Evolutionary conservation across 2,113 vertebrate genomes (phyloP).

Genomic region (Jaculus jaculus): DNA sequence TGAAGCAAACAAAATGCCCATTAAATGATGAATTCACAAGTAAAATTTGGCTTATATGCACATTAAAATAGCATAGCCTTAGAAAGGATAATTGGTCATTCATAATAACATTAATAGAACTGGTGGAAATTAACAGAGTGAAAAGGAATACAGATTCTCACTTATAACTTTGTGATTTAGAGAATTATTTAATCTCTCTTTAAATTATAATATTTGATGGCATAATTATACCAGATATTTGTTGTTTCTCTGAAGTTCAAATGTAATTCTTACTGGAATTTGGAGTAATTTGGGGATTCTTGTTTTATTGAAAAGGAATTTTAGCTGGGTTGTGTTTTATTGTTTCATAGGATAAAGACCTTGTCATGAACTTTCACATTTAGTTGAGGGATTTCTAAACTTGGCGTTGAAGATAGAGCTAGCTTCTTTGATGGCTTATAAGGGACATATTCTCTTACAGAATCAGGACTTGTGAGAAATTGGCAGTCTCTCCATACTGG

Average conservation of each 20-base stretch:
- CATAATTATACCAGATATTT: background rate
- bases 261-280: background rate
- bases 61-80: background rate
- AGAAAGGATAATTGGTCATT: background rate
- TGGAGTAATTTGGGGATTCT: background rate
- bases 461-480: conserved; percentile 7
- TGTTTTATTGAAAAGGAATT: background rate
- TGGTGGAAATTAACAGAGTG: background rate
- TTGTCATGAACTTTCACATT: background rate
- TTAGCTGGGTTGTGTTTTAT: background rate
- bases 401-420: background rate
- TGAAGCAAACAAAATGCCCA: background rate
- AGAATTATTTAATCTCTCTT: background rate
- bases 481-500: background rate
- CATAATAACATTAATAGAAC: background rate
- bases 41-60: background rate
- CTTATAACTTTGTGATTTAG: background rate
- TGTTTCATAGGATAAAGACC: background rate
- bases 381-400: background rate
- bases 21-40: background rate
- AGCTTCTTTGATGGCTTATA: conserved; percentile 19
- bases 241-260: conserved; percentile 2
- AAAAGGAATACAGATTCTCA: background rate
- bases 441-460: background rate
- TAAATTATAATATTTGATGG: background rate